Base-by-base conservation (phyloP, 1,140 invertebrate species). In the Drosophila eugracilis region DNA sequence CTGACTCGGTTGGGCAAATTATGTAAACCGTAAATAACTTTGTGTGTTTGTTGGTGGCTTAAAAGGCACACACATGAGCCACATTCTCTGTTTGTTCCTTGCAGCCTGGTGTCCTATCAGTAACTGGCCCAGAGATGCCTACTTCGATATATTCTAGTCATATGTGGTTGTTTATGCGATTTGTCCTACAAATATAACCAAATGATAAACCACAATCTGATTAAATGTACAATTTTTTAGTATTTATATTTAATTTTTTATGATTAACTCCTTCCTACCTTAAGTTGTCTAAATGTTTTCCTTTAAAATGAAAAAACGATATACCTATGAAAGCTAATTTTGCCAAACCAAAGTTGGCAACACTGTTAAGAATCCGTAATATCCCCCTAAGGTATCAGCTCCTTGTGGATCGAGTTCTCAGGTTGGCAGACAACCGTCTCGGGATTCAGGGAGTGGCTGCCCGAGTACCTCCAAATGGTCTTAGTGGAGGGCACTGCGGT, bases 381-480 rank as follows among this genome's bases (percentile, higher is more conserved):
- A 73, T 62, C 54, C 42, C 70, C 42, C 24, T 28, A 41, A 36
- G 48, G 49, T 48, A 37, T 73, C 22, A 21, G 41, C 47, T 60
- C 6, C 53, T 34, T 19, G 53, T 22, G 54, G 30, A 42, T n/a
- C 50, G 5, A 17, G 34, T 47, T 60, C 47, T 28, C 57, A 53
- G 70, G 66, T 53, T 60, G 54, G 66, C 54, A 1, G 12, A 57
- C 70, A 74, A 63, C 58, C 48, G 30, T 53, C 55, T 55, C 70
- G 36, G 70, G 57, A 73, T 62, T 62, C 57, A 24, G 22, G 6
- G 34, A 36, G 34, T 15, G 36, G n/a, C n/a, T 37, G 36, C 41
- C 19, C n/a, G 19, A 42, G 67, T 72, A 69, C 55, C 48, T 52
- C 42, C 34, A 47, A 73, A 74, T 42, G 71, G 57, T 48, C 70